These are phyloP conservation scores for Hetaerina americana DNA, from an alignment of 1,140 invertebrate genomes.

Conservation along the genomic window DNA sequence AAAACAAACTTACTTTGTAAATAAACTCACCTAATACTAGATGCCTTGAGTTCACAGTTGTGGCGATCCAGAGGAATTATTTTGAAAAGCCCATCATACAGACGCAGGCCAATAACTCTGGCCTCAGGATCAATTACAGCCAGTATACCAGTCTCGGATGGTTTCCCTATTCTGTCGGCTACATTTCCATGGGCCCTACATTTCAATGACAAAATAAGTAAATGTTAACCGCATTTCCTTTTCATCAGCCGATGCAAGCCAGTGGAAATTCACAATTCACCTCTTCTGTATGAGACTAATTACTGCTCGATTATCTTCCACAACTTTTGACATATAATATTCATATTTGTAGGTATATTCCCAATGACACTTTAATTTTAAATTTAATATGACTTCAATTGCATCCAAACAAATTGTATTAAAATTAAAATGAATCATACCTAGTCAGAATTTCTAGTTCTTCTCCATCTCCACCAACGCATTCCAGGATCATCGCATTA, in stretches of 20 bases:
- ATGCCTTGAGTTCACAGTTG: slow-evolving; percentile 84
- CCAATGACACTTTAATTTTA: too few species aligned
- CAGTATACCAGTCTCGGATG: slow-evolving; percentile 86
- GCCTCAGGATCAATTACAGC: slow-evolving; percentile 93
- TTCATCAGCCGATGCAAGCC: too few species aligned
- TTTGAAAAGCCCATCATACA: slow-evolving; percentile 97
- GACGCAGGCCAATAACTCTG: slow-evolving; percentile 80
- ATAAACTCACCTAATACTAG: slow-evolving; percentile 61
- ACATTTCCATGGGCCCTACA: slow-evolving; percentile 89
- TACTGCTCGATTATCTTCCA: too few species aligned
- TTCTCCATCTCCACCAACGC: slow-evolving; percentile 56
- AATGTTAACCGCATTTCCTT: too few species aligned
- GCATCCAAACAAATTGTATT: too few species aligned
- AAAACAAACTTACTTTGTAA: background rate
- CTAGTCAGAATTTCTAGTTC: slow-evolving; percentile 80
- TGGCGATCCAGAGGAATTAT: slow-evolving; percentile 89
- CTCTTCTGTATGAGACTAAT: too few species aligned
- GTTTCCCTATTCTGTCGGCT: slow-evolving; percentile 74
- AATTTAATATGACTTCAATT: too few species aligned
- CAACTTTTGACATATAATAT: too few species aligned
- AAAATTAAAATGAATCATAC: too few species aligned
- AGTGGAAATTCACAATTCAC: too few species aligned
- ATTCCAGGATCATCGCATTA: slow-evolving; percentile 96
- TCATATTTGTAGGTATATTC: too few species aligned
- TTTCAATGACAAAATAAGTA: too few species aligned